These are phyloP conservation scores for Neotoxoptera formosana DNA, from an alignment of 1,140 invertebrate species.

Conservation along the genomic window DNA sequence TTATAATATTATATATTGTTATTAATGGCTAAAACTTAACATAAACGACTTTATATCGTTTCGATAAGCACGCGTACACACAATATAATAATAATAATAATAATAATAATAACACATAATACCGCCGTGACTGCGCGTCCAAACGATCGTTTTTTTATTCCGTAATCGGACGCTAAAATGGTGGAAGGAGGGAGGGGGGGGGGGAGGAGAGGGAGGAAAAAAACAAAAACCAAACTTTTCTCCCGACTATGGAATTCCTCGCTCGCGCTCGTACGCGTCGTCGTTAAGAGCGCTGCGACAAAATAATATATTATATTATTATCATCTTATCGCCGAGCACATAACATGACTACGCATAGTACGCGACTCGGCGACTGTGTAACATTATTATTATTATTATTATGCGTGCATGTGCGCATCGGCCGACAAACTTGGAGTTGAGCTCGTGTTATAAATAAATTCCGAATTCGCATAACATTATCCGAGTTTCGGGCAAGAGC, in stretches of 20 bases:
- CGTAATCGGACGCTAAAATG: background rate
- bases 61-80: background rate
- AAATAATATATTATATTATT: background rate
- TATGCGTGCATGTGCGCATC: background rate
- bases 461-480: constrained; percentile 15
- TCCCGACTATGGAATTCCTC: background rate
- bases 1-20: background rate
- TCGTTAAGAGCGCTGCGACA: background rate
- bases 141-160: background rate
- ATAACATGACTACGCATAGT: background rate
- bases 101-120: background rate
- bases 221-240: constrained; percentile 1
- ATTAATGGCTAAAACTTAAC: background rate
- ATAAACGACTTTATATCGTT: background rate
- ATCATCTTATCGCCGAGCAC: background rate
- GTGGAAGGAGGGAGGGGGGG: no score
- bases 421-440: background rate
- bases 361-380: background rate
- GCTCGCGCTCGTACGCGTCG: no score
- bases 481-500: background rate
- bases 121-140: background rate
- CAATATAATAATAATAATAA: background rate
- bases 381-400: background rate
- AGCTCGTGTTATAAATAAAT: background rate
- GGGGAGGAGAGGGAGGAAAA: no score